Base-by-base conservation (phyloP, 1,140 invertebrate species). In the Drosophila malerkotliana region DNA sequence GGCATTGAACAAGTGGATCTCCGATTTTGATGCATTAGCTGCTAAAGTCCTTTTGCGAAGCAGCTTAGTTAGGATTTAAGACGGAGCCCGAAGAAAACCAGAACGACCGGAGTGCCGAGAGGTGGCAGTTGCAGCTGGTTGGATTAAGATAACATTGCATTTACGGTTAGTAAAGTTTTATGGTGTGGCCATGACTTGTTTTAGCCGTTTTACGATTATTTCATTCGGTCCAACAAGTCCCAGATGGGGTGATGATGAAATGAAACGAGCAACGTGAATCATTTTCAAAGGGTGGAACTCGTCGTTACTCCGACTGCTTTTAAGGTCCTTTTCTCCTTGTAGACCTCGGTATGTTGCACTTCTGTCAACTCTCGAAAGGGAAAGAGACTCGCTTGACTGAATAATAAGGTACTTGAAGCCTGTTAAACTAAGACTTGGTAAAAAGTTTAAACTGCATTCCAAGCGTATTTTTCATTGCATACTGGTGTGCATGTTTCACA, bases 1-100 rank as follows among this genome's bases (percentile, higher is more conserved):
- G 28, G 63, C 47, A 26, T 30, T 32, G 45, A 49, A 37, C 75
- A 76, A 80, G 57, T 49, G 62, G 60, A 58, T 41, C n/a, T 56
- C 18, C 49, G 59, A 77, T 59, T 74, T 81, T 81, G 73, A 85
- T 87, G 68, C 73, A 80, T 84, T 77, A 62, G 60, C 75, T 75
- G 71, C 45, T 15, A 45, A 62, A 75, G 75, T 55, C 48, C 49
- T 63, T 41, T 47, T 55, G 47, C 53, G 28, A 34, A 64, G 39
- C 48, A 47, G 67, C 41, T 59, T 37, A 7, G 32, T 41, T 18
- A 18, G 26, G 39, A 53, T 63, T 64, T 53, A 66, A 57, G 24
- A 64, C 14, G 10, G 15, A 24, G 21, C 26, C 44, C 3, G 15
- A 8, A 12, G 18, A 10, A 9, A 18, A 30, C 12, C 18, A 8